Evolutionary conservation across 2,797 vertebrate species (phyloP), one percentile per base, ranked within the genome.

Genomic region (Pseudocheirus occidentalis): DNA sequence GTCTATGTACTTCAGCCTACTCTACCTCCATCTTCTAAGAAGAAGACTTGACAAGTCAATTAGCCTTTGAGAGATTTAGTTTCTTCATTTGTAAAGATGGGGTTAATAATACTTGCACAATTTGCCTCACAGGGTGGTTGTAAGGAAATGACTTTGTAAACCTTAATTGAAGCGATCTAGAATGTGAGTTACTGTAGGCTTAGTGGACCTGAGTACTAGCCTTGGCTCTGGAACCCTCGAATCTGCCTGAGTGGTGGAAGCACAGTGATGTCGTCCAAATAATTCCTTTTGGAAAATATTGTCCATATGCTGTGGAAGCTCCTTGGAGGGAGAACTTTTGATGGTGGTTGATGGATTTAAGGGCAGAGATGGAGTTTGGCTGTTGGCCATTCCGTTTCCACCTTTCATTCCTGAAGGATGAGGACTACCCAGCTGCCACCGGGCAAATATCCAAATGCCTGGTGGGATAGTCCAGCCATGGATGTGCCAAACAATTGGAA

Each of bases 241-340:
- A 87, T 50, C 40, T 87, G 73, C 16, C 62, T 50, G 73, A 50
- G 9, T 87, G 73, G 73, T 87, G 21, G 40, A 50, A 27, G 40
- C 12, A 50, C 50, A 21, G 3, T 87, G 73, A 87, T 87, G 24
- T 87, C 3, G 1, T 46, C 40, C 73, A 87, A 87, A 87, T 87
- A 50, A 87, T 87, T 27, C 73, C 73, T 50, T 50, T 87, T 87
- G 40, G 73, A 87, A 87, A 87, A 87, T 87, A 87, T 87, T 87
- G 73, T 27, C 73, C 40, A 87, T 18, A 55, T 57, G 21, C 93
- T 93, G 40, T 92, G 56, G 40, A 95, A 92, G 52, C 58, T 97
- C 53, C 55, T 94, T 93, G 12, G n/a, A 89, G 31, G 24, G 54
- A 50, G 55, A 95, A 31, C 81, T 21, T 53, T 87, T 24, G 13